phyloP scores from a whole-genome alignment of 92 coral and sea anemone genomes.

The Bergia puertoricense region DNA sequence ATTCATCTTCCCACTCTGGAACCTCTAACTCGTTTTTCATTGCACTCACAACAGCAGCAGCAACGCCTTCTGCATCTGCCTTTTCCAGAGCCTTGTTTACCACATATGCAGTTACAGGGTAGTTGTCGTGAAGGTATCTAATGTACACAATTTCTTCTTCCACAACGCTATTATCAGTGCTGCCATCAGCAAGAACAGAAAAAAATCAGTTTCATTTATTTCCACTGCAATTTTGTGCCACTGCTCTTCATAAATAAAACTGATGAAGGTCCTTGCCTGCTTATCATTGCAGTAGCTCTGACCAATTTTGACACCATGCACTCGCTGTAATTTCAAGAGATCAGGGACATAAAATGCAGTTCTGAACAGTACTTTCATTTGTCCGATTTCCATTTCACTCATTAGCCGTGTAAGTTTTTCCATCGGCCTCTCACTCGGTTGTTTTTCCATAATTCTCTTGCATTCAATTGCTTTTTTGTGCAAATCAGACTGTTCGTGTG shows the following conservation, averaged over 20 bases:
- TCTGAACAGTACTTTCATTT: neutral
- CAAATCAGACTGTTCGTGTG: too few relatives aligned
- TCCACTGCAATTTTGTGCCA: slow-evolving; percentile 7
- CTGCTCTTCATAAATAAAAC: slow-evolving; percentile 28
- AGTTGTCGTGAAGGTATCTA: slow-evolving; percentile 16
- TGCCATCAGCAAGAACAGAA: slow-evolving; percentile 43
- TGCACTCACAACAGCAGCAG: slow-evolving; percentile 15
- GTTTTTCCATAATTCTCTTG: slow-evolving; percentile 23
- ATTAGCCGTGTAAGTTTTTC: slow-evolving; percentile 20
- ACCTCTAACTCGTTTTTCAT: slow-evolving; percentile 19
- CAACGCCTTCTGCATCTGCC: slow-evolving; percentile 9
- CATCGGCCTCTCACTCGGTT: slow-evolving; percentile 10
- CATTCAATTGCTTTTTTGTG: slow-evolving; percentile 14
- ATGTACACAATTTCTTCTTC: slow-evolving; percentile 47
- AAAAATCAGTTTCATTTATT: slow-evolving; percentile 34
- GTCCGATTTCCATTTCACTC: slow-evolving; percentile 21
- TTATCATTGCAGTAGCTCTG: slow-evolving; percentile 30
- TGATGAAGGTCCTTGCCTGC: slow-evolving; percentile 31
- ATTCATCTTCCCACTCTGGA: slow-evolving; percentile 4
- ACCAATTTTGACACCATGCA: slow-evolving; percentile 29
- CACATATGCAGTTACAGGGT: slow-evolving; percentile 11
- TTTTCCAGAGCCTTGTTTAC: slow-evolving; percentile 14
- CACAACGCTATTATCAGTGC: slow-evolving; percentile 35
- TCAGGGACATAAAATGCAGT: slow-evolving; percentile 18
- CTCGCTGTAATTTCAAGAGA: slow-evolving; percentile 12